phyloP scores from a whole-genome alignment of 2,888 invertebrate genomes.

The Coleophora deauratella region DNA sequence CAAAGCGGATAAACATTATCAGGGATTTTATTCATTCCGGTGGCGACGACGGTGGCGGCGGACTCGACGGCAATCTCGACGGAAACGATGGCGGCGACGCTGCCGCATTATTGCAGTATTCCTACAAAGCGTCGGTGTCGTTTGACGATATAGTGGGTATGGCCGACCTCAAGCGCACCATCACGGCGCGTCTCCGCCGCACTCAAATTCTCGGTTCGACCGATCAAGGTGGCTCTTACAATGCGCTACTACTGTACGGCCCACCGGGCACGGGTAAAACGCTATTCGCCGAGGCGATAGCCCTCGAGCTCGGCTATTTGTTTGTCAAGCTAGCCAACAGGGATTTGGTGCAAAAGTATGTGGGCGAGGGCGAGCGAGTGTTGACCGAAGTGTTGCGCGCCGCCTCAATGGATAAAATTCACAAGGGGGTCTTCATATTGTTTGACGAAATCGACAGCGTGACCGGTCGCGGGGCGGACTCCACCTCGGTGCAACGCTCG shows the following conservation, averaged over 20 bases:
- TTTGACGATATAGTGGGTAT: too few species aligned
- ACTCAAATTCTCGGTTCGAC: too few species aligned
- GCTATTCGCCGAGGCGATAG: background rate
- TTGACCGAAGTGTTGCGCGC: background rate
- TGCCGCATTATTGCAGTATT: too few species aligned
- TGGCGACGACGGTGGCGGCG: too few species aligned
- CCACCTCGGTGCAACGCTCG: background rate
- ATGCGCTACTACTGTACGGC: background rate
- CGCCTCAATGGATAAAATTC: background rate
- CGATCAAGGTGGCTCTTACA: too few species aligned
- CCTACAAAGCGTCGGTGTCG: too few species aligned
- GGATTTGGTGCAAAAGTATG: background rate
- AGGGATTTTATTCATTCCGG: too few species aligned
- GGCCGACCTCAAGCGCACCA: too few species aligned
- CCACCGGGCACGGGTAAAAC: background rate
- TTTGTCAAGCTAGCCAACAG: background rate
- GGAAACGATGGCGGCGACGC: too few species aligned
- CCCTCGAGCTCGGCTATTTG: background rate
- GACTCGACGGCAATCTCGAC: too few species aligned
- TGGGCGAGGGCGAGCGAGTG: background rate
- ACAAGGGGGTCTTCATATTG: background rate
- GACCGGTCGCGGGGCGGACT: background rate
- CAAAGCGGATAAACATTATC: too few species aligned
- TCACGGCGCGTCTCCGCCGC: too few species aligned
- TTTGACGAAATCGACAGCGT: background rate